These are phyloP conservation scores for Passerina amoena DNA, from an alignment of 2,113 vertebrate species.

Conservation along the genomic window DNA sequence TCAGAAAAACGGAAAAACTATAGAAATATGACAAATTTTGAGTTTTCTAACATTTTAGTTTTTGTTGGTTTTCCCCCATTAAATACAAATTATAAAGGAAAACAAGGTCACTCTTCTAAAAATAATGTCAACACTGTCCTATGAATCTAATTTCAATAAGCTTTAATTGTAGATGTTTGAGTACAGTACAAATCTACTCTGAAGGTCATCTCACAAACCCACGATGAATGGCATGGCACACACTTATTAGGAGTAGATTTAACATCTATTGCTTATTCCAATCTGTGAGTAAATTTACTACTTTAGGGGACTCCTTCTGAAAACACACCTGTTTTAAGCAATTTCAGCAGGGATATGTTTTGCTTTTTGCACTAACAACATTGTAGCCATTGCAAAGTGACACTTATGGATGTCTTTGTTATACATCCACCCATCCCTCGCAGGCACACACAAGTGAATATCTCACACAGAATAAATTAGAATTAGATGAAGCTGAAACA, in stretches of 20 bases:
- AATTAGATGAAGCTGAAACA: not conserved
- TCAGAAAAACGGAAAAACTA: not conserved
- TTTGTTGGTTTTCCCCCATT: not conserved
- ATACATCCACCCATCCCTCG: not conserved
- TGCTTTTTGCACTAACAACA: not conserved
- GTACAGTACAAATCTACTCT: not conserved
- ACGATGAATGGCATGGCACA: not conserved
- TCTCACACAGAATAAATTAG: not conserved
- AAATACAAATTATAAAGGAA: not conserved
- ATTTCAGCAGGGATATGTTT: not conserved
- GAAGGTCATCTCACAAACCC: not conserved
- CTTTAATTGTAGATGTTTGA: not conserved
- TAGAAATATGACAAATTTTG: not conserved
- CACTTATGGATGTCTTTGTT: not conserved
- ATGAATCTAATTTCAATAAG: not conserved
- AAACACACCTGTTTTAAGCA: not conserved
- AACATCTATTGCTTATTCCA: not conserved
- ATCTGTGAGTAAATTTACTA: not conserved
- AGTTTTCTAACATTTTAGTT: not conserved
- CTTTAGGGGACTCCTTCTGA: not conserved
- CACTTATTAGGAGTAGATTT: not conserved
- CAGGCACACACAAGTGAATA: not conserved
- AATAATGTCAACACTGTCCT: not conserved
- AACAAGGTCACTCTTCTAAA: not conserved
- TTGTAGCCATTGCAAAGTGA: not conserved